Conservation (phyloP, 2,797 vertebrate species). For the Phataginus tricuspis region DNA sequence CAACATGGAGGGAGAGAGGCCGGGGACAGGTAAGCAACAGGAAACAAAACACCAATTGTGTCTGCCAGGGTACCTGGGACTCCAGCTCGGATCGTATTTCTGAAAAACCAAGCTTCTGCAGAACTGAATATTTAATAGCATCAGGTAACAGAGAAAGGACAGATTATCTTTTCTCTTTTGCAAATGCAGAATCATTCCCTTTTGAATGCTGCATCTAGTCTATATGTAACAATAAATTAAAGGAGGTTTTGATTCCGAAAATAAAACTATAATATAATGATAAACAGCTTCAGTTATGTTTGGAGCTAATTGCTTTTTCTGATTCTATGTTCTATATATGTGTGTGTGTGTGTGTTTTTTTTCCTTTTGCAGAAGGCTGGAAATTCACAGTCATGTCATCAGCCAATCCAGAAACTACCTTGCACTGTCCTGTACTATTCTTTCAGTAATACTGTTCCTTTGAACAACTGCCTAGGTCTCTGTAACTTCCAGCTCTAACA, state of each 20-base stretch:
- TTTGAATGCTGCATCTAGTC: not conserved
- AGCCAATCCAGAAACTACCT: not conserved
- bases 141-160: not conserved
- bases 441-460: not conserved
- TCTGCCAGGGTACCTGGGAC: not conserved
- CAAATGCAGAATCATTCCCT: not conserved
- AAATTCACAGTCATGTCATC: not conserved
- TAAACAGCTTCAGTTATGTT: not conserved
- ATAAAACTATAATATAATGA: not conserved
- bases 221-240: not conserved
- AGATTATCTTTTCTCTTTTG: not conserved
- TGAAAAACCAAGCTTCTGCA: constrained; percentile 42
- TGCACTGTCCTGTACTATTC: accelerated
- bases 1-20: accelerated
- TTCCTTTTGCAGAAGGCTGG: not conserved
- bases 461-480: not conserved
- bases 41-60: constrained; percentile 56
- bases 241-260: not conserved
- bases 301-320: not conserved
- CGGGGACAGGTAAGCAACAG: not conserved
- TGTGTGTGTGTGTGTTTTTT: too few relatives aligned
- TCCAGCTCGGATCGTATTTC: constrained; percentile 59
- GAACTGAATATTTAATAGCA: constrained; percentile 68
- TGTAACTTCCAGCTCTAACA: not conserved
- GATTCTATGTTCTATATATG: too few relatives aligned